phyloP scores from a whole-genome alignment of 2,888 invertebrate species.

The Pachycephus smyrnensis region DNA sequence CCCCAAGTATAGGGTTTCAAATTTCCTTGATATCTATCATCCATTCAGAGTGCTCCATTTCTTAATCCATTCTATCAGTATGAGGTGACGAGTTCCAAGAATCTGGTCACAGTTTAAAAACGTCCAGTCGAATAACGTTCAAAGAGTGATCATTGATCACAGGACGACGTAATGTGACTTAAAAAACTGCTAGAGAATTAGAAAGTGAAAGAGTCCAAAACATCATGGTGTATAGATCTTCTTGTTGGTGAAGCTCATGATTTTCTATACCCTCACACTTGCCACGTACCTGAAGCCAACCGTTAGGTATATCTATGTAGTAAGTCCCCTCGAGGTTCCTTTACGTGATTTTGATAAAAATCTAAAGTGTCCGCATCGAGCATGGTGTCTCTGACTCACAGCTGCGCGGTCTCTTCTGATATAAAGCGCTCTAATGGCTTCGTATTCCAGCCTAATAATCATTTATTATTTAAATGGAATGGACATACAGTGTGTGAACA shows the following conservation, averaged over 20 bases:
- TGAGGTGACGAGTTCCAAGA: too few relatives aligned
- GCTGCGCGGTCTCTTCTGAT: constrained; percentile 2
- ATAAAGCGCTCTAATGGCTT: constrained; percentile 19
- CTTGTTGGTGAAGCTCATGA: neutral
- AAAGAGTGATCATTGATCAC: too few relatives aligned
- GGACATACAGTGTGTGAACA: constrained; percentile 25
- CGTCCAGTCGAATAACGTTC: too few relatives aligned
- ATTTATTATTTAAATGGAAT: constrained; percentile 27
- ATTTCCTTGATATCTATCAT: too few relatives aligned
- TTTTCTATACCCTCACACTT: neutral
- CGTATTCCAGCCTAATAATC: constrained; percentile 25
- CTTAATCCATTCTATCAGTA: too few relatives aligned
- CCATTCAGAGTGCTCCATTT: too few relatives aligned
- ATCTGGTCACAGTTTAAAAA: too few relatives aligned
- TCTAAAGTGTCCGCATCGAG: constrained; percentile 23
- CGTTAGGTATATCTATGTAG: neutral
- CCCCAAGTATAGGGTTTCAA: too few relatives aligned
- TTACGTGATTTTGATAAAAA: constrained; percentile 20
- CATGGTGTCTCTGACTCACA: constrained; percentile 17
- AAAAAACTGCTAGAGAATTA: too few relatives aligned
- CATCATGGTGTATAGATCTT: too few relatives aligned
- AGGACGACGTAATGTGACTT: too few relatives aligned
- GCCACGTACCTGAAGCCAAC: neutral
- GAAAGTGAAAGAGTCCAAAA: too few relatives aligned
- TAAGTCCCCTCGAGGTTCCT: neutral